A percentile compares a stretch with the other conserved stretches of the same genome.
Evolutionary conservation across 2,113 vertebrate genomes (phyloP).

Genomic region (Pelecanoides urinatrix): DNA sequence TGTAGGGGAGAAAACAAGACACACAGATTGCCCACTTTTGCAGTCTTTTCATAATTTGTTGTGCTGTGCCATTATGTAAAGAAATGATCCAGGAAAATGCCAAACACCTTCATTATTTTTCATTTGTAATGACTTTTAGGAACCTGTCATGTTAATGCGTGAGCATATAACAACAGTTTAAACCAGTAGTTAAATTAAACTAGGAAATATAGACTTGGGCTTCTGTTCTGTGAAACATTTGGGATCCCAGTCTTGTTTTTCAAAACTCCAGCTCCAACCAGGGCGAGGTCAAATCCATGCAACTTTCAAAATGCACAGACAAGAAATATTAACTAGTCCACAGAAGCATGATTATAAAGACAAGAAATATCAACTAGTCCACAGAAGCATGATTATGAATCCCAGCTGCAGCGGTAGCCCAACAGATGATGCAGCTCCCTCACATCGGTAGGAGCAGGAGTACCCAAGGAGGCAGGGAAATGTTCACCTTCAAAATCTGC

Average conservation of each 20-base stretch:
- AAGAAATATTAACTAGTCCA: not conserved
- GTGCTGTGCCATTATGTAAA: not conserved
- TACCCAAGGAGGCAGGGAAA: not conserved
- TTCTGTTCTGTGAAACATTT: not conserved
- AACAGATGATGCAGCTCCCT: not conserved
- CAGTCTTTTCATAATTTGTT: not conserved
- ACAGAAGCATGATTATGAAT: not conserved
- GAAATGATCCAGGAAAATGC: not conserved
- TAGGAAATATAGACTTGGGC: not conserved
- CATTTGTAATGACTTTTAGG: not conserved
- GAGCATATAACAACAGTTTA: not conserved
- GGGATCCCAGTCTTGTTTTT: not conserved
- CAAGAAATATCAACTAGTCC: not conserved
- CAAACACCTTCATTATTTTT: not conserved
- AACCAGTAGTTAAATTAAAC: not conserved
- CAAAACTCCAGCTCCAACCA: not conserved
- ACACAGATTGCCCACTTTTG: not conserved
- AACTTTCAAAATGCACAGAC: not conserved
- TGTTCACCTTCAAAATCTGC: not conserved
- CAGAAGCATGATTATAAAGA: not conserved
- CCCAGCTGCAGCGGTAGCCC: not conserved
- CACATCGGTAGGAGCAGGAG: rapidly evolving
- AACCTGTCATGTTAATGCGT: not conserved
- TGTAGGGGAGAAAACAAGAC: not conserved
- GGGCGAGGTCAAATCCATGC: rapidly evolving